Evolutionary conservation across 1,140 invertebrate species (phyloP).

Genomic region (Muscidifurax raptorellus): DNA sequence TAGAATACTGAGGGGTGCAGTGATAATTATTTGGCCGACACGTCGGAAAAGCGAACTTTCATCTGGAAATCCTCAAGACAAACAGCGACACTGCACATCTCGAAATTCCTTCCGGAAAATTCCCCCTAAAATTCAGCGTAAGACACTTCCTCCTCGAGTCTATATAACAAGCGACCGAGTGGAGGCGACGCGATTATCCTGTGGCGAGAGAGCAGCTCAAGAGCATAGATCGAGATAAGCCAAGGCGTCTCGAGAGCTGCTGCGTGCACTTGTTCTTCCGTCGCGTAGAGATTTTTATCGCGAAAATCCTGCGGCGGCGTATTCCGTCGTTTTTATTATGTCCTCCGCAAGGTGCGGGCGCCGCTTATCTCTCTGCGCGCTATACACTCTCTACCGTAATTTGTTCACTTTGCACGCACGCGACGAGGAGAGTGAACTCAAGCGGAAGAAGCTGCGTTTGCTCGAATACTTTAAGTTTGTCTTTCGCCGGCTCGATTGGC

Average conservation of each 20-base stretch:
- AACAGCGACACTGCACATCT: too few relatives aligned
- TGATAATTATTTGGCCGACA: too few relatives aligned
- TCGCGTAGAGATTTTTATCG: constrained; percentile 36
- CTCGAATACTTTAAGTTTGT: neutral
- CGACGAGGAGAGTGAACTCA: neutral
- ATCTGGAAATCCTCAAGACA: too few relatives aligned
- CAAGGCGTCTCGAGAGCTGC: neutral
- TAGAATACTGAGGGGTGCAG: neutral
- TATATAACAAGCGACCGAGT: neutral
- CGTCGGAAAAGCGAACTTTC: too few relatives aligned
- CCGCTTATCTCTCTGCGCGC: neutral
- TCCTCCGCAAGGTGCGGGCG: neutral
- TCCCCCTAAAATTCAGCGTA: neutral
- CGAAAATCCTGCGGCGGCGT: constrained; percentile 4
- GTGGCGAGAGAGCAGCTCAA: neutral
- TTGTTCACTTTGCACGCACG: neutral
- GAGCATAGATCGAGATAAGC: constrained; percentile 43
- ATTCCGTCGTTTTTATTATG: constrained; percentile 7
- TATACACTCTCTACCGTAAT: neutral
- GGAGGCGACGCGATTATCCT: neutral
- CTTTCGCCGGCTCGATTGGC: too few relatives aligned
- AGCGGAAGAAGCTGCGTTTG: neutral
- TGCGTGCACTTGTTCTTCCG: constrained; percentile 7
- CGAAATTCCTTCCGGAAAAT: neutral
- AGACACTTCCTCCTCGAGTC: too few relatives aligned